Evolutionary conservation across 2,797 vertebrate species (phyloP).

Genomic region (Dicrostonyx torquatus): DNA sequence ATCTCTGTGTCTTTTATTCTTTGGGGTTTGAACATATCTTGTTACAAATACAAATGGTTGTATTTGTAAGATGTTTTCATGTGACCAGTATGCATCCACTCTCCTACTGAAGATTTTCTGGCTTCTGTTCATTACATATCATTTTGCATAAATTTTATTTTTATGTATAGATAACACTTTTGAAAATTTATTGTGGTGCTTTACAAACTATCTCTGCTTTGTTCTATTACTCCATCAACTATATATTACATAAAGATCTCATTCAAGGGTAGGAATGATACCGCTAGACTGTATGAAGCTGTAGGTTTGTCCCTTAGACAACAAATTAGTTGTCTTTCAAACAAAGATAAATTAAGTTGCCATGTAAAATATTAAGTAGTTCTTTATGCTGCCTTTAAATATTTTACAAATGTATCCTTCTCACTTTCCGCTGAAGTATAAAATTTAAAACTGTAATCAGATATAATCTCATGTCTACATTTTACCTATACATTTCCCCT

Average conservation of each 20-base stretch:
- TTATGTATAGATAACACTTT: not conserved
- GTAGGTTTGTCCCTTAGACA: not conserved
- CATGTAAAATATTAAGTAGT: not conserved
- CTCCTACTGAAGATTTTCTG: not conserved
- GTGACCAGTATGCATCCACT: not conserved
- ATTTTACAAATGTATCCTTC: not conserved
- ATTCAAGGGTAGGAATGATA: not conserved
- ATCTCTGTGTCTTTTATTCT: not conserved
- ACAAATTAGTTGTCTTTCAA: constrained; percentile 39
- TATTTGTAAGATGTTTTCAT: not conserved
- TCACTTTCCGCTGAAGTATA: constrained; percentile 38
- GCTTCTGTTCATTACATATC: not conserved
- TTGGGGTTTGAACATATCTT: constrained; percentile 46
- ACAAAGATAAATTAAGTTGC: not conserved
- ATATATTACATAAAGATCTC: not conserved
- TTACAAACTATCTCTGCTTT: not conserved
- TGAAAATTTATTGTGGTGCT: constrained; percentile 26
- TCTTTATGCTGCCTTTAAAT: not conserved
- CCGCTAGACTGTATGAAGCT: not conserved
- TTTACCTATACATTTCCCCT: constrained; percentile 44
- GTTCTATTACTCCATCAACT: not conserved
- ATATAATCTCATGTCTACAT: not conserved
- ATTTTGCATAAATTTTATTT: not conserved
- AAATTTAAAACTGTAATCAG: constrained; percentile 8
- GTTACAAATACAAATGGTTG: not conserved